Percentiles rank a stretch among this genome's conserved stretches.
phyloP scores from a whole-genome alignment of 2,113 vertebrate genomes.

The Eretmochelys imbricata region DNA sequence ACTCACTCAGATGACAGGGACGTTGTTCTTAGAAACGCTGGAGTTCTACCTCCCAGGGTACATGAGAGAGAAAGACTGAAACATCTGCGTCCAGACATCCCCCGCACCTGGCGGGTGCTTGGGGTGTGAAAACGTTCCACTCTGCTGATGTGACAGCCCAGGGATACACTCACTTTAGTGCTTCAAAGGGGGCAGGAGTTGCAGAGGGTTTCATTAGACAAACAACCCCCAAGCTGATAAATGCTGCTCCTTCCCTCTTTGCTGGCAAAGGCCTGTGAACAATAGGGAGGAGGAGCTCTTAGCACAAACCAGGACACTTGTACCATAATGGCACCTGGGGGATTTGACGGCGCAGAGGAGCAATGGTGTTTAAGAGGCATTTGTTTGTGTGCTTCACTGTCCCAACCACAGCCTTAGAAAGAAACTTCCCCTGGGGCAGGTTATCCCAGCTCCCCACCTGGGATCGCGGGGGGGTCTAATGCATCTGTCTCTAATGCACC shows the following conservation, averaged over 20 bases:
- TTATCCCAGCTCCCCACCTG: neutral
- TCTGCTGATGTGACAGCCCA: neutral
- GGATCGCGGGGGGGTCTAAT: neutral
- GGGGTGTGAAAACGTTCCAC: constrained; percentile 15
- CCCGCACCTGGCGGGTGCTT: neutral
- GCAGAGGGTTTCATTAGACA: neutral
- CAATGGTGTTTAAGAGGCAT: neutral
- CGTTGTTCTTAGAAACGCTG: constrained; percentile 52
- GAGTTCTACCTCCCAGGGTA: neutral
- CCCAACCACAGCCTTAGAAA: neutral
- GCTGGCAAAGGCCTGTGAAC: neutral
- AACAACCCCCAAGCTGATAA: neutral
- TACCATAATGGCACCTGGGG: neutral
- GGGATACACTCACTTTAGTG: neutral
- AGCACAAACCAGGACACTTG: neutral
- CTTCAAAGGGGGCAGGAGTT: neutral
- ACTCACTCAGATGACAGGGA: constrained; percentile 39
- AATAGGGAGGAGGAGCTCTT: neutral
- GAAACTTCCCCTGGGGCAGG: neutral
- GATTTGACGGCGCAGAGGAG: neutral
- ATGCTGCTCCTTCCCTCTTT: neutral
- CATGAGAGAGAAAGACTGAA: neutral
- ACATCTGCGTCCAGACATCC: neutral
- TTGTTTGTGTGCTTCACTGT: neutral
- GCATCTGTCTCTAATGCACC: neutral